Percentiles rank a stretch among this genome's conserved stretches.
Evolutionary conservation across 2,888 invertebrate genomes (phyloP).

Genomic region (Odontocolon sp.): DNA sequence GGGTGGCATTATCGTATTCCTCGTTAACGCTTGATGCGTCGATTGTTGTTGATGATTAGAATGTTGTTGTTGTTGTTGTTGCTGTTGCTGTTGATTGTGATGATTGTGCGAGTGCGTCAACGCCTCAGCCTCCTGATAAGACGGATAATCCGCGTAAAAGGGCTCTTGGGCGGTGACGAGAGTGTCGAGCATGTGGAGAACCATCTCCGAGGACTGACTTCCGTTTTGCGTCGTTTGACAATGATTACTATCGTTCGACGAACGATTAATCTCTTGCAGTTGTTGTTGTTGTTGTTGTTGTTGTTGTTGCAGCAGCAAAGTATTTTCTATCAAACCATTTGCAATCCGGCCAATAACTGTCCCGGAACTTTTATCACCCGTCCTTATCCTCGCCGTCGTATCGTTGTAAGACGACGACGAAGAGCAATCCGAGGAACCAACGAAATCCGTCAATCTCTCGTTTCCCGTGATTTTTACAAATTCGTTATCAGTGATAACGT

Average conservation of each 20-base stretch:
- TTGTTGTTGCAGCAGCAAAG: no score
- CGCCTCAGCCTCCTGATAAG: constrained; percentile 77
- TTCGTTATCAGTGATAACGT: constrained; percentile 25
- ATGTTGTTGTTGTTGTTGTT: constrained; percentile 68
- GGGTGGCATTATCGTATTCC: constrained; percentile 75
- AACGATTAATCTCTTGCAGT: constrained; percentile 24
- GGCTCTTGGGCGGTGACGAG: constrained; percentile 86
- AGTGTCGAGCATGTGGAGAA: constrained; percentile 87
- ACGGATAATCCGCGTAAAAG: constrained; percentile 86
- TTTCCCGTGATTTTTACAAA: neutral
- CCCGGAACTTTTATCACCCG: no score
- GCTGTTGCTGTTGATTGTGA: constrained; percentile 71
- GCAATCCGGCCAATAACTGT: no score
- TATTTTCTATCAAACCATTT: no score
- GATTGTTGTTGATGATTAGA: constrained; percentile 68
- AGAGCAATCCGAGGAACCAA: neutral
- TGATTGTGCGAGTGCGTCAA: constrained; percentile 68
- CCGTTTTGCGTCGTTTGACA: constrained; percentile 26
- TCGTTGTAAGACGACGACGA: constrained; percentile 34
- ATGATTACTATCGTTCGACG: constrained; percentile 12
- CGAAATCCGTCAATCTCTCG: constrained; percentile 11
- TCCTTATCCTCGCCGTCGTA: neutral
- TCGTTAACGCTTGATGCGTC: constrained; percentile 69
- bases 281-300: constrained; percentile 52
- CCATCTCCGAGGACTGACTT: constrained; percentile 85